phyloP scores from a whole-genome alignment of 2,797 vertebrate genomes.

The Pygocentrus nattereri region DNA sequence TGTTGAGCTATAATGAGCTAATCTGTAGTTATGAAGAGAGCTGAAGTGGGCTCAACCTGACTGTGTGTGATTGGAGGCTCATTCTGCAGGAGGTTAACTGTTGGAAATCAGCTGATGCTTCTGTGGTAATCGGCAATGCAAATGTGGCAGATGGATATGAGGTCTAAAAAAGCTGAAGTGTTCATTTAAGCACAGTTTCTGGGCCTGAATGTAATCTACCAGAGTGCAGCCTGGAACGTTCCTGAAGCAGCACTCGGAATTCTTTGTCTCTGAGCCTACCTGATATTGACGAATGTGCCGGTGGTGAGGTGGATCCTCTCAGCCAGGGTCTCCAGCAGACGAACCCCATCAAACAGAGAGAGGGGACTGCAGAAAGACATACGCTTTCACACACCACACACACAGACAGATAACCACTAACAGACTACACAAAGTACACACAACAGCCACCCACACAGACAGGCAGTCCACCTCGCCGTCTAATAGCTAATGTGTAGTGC shows the following conservation, averaged over 20 bases:
- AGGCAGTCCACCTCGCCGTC: constrained; percentile 29
- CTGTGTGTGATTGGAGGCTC: constrained; percentile 54
- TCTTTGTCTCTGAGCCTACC: constrained; percentile 72
- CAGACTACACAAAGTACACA: constrained; percentile 35
- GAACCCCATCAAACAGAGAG: constrained; percentile 84
- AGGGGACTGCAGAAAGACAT: constrained; percentile 80
- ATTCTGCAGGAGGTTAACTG: constrained; percentile 74
- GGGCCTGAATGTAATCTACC: not conserved
- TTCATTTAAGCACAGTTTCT: not conserved
- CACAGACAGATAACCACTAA: constrained; percentile 23
- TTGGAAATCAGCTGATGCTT: not conserved
- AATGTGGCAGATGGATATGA: not conserved
- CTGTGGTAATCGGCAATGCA: not conserved
- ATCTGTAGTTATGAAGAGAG: not conserved
- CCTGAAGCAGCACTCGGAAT: not conserved
- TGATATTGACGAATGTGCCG: constrained; percentile 88
- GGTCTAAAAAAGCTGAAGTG: not conserved
- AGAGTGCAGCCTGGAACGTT: constrained; percentile 11
- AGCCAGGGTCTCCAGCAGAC: constrained; percentile 85
- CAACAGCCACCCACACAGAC: constrained; percentile 22
- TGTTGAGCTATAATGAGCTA: not conserved
- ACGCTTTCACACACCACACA: constrained; percentile 51
- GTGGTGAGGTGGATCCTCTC: constrained; percentile 85
- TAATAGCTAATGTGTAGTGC: not conserved
- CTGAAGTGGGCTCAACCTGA: constrained; percentile 23